Evolutionary conservation across 2,797 vertebrate genomes (phyloP).

Genomic region (Sebastes hopkinsi): DNA sequence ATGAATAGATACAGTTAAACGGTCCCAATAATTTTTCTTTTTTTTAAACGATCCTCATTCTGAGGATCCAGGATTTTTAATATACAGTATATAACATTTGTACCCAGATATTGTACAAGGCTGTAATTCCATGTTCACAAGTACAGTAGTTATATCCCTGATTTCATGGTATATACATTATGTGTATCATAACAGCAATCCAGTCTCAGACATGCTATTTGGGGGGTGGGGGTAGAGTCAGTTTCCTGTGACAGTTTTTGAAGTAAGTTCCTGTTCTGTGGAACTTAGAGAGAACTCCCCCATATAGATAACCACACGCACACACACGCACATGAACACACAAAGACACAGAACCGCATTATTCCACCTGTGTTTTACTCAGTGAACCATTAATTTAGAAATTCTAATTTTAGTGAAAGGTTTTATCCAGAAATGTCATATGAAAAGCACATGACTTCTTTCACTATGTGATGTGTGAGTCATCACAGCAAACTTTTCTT

Average conservation of each 20-base stretch:
- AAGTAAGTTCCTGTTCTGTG: conserved; percentile 75
- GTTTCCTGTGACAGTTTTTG: conserved; percentile 85
- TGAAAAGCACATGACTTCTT: conserved; percentile 53
- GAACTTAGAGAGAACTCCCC: conserved; percentile 61
- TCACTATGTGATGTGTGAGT: conserved; percentile 38
- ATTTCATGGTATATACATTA: background rate
- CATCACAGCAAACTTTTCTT: background rate
- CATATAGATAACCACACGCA: conserved; percentile 46
- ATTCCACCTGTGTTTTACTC: conserved; percentile 56
- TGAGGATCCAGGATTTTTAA: background rate
- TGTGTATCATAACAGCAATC: background rate
- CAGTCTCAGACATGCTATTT: conserved; percentile 4
- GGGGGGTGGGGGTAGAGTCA: conserved; percentile 52
- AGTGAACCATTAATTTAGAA: conserved; percentile 51
- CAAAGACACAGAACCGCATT: background rate
- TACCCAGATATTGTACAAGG: background rate
- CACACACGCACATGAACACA: background rate
- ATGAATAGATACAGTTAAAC: background rate
- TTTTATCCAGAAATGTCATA: conserved; percentile 53
- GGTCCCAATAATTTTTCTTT: background rate
- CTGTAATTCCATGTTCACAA: background rate
- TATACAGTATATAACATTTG: background rate
- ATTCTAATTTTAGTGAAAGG: conserved; percentile 53
- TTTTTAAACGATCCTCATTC: background rate
- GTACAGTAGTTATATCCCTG: background rate